Conservation (phyloP, 2,797 vertebrate species). For the Xenops minutus region DNA sequence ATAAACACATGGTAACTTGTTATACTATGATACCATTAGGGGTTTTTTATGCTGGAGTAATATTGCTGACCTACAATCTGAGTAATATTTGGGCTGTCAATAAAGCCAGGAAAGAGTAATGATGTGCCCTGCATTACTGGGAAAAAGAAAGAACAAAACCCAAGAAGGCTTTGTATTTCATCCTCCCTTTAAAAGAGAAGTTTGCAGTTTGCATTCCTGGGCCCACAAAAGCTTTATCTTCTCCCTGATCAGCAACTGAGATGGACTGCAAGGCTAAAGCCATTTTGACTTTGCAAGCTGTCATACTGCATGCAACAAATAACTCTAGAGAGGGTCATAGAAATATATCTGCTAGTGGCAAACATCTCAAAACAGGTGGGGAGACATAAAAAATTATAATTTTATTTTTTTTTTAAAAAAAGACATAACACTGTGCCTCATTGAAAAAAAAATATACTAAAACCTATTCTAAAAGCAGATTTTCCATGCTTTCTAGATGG, state of each 20-base stretch:
- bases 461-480: background rate
- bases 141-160: background rate
- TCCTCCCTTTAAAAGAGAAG: background rate
- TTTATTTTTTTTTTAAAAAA: background rate
- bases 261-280: background rate
- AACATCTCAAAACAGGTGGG: background rate
- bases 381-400: background rate
- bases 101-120: background rate
- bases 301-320: background rate
- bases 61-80: background rate
- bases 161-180: background rate
- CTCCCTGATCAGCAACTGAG: background rate
- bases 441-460: background rate
- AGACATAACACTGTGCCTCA: fast-evolving
- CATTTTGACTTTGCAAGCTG: background rate
- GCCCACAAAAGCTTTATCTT: background rate
- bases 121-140: background rate
- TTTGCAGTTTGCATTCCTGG: background rate
- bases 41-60: background rate
- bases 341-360: background rate
- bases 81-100: background rate
- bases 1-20: background rate
- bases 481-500: background rate
- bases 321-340: background rate
- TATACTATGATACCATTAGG: background rate